These are phyloP conservation scores for Pagrus major DNA, from an alignment of 2,113 vertebrate species.

Conservation along the genomic window DNA sequence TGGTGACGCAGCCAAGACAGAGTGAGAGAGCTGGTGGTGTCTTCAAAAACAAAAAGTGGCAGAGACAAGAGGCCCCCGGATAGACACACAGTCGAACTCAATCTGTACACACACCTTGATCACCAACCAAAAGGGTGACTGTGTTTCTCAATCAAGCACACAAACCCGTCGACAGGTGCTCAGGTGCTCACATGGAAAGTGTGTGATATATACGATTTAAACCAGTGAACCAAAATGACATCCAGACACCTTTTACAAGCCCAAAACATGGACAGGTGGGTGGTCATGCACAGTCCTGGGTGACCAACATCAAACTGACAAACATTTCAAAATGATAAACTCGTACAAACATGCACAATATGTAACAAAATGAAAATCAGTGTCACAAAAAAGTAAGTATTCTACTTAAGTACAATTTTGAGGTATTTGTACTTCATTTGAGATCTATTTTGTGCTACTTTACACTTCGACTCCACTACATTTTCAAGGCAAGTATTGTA, in stretches of 20 bases:
- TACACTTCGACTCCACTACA: no score
- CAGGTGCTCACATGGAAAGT: not conserved
- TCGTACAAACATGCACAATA: not conserved
- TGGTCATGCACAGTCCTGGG: constrained; percentile 34
- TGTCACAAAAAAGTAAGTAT: no score
- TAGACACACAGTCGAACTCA: not conserved
- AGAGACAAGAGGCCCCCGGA: not conserved
- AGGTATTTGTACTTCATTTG: no score
- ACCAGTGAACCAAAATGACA: constrained; percentile 1
- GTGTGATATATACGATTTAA: not conserved
- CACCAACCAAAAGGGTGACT: not conserved
- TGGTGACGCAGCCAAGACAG: constrained; percentile 2
- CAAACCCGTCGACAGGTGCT: not conserved
- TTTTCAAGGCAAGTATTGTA: no score
- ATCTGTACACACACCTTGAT: constrained; percentile 8
- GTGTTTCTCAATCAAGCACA: constrained; percentile 2
- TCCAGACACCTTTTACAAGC: constrained; percentile 9
- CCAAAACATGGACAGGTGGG: not conserved
- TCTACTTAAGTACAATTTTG: no score
- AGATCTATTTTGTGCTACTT: no score
- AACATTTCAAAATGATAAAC: not conserved
- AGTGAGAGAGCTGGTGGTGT: not conserved
- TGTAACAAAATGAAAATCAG: not conserved
- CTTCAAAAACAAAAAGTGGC: not conserved
- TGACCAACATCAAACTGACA: not conserved